Conservation (phyloP, 1,140 invertebrate genomes). For the Lucilia sericata region DNA sequence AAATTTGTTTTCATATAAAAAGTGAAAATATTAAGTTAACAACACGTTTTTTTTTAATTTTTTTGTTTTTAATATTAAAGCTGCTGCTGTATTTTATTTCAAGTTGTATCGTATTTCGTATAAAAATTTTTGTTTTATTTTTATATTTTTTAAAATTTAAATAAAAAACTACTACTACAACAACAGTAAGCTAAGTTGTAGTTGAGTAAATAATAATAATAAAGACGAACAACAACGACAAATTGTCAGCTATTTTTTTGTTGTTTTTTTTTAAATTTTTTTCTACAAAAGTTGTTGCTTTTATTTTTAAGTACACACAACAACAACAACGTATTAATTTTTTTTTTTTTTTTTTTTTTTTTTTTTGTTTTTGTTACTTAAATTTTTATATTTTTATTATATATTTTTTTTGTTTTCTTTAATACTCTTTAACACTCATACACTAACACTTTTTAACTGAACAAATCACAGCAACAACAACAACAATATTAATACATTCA, state of each 20-base stretch:
- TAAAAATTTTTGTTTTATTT: not conserved
- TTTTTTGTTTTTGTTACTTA: not conserved
- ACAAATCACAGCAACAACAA: not conserved
- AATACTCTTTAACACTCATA: not conserved
- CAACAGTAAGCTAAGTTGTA: no score
- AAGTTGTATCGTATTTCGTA: conserved; percentile 36
- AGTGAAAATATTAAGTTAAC: conserved; percentile 34
- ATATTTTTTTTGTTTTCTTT: not conserved
- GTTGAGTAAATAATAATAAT: conserved; percentile 3
- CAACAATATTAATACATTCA: not conserved
- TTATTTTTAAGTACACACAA: not conserved
- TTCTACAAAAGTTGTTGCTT: not conserved
- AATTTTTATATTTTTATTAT: not conserved
- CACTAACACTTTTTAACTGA: not conserved
- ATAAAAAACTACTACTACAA: not conserved
- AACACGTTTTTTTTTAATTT: conserved; percentile 26
- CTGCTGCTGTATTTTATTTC: conserved; percentile 23
- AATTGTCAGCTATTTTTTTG: conserved; percentile 14
- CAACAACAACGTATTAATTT: not conserved
- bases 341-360: not conserved
- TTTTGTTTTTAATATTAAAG: not conserved
- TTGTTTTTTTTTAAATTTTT: not conserved
- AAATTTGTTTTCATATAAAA: not conserved
- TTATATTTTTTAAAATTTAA: conserved; percentile 34
- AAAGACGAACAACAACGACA: not conserved